These are phyloP conservation scores for Scrobipalpa costella DNA, from an alignment of 2,888 invertebrate genomes.

Conservation along the genomic window DNA sequence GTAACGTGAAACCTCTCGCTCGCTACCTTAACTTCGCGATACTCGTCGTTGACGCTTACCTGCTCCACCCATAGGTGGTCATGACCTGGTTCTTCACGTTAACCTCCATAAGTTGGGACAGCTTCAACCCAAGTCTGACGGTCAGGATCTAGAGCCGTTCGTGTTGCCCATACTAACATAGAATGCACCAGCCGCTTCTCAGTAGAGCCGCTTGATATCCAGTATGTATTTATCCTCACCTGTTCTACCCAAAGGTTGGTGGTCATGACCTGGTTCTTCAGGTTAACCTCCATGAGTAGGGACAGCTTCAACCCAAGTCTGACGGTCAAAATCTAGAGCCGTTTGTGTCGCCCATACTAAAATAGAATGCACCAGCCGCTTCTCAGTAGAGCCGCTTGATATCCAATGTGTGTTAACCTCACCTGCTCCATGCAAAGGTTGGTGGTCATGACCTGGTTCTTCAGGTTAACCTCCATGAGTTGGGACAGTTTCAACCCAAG, in stretches of 20 bases:
- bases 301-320: conserved; percentile 94
- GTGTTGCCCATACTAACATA: too few relatives aligned
- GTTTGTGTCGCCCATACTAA: conserved; percentile 94
- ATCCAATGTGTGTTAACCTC: too few relatives aligned
- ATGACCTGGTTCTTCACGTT: conserved; percentile 96
- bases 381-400: too few relatives aligned
- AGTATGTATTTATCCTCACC: too few relatives aligned
- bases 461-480: conserved; percentile 94
- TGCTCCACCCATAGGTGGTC: conserved; percentile 97
- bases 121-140: conserved; percentile 93
- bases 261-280: conserved; percentile 97
- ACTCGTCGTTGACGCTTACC: conserved; percentile 66
- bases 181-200: too few relatives aligned
- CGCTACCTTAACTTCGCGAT: too few relatives aligned
- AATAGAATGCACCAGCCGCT: too few relatives aligned
- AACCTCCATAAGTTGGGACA: conserved; percentile 95
- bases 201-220: too few relatives aligned
- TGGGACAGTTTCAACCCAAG: conserved; percentile 94
- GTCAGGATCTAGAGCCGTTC: conserved; percentile 87
- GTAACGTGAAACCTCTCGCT: too few relatives aligned
- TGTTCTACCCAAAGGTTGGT: conserved; percentile 97
- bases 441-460: conserved; percentile 97
- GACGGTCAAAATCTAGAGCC: conserved; percentile 91
- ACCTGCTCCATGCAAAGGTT: conserved; percentile 97
- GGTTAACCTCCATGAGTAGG: conserved; percentile 94